Percentiles rank a stretch among this genome's conserved stretches.
Conservation (phyloP, 2,113 vertebrate species). For the Toxostoma redivivum region DNA sequence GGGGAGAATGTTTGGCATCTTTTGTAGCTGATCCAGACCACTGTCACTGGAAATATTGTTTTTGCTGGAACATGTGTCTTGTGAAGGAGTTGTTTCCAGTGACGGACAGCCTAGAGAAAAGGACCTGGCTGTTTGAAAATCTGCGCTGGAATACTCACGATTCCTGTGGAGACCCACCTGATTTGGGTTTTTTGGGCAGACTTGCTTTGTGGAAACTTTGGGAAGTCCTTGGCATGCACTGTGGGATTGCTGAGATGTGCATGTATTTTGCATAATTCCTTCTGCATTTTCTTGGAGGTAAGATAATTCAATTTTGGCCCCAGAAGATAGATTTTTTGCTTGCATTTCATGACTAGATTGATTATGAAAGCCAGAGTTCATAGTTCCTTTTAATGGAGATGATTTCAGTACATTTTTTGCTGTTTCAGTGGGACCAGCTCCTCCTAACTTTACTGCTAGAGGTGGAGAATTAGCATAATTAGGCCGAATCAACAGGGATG, state of each 20-base stretch:
- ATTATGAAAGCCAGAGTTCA: conserved; percentile 59
- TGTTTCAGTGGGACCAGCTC: conserved; percentile 41
- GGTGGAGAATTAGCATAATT: conserved; percentile 71
- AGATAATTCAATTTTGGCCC: conserved; percentile 67
- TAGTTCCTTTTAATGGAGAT: conserved; percentile 40
- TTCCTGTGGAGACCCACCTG: conserved; percentile 69
- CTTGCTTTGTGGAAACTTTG: conserved; percentile 75
- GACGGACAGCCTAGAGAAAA: conserved; percentile 53
- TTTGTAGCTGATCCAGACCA: conserved; percentile 59
- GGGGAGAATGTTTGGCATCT: conserved; percentile 55
- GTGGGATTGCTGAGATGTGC: conserved; percentile 63
- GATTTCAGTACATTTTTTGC: conserved; percentile 32
- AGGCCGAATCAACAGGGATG: conserved; percentile 81
- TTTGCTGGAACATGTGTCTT: conserved; percentile 64
- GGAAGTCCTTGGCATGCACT: conserved; percentile 65
- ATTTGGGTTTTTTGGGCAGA: conserved; percentile 70
- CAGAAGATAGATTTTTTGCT: conserved; percentile 65
- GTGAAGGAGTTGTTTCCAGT: conserved; percentile 63
- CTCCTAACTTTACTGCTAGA: conserved; percentile 65
- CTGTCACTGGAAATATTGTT: conserved; percentile 58
- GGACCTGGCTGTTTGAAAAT: conserved; percentile 68
- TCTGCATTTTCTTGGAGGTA: conserved; percentile 60
- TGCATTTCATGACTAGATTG: conserved; percentile 72
- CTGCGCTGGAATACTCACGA: conserved; percentile 53
- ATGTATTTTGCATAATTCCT: conserved; percentile 65